Base-by-base conservation (phyloP, 1,140 invertebrate genomes). In the Adoxophyes honmai region DNA sequence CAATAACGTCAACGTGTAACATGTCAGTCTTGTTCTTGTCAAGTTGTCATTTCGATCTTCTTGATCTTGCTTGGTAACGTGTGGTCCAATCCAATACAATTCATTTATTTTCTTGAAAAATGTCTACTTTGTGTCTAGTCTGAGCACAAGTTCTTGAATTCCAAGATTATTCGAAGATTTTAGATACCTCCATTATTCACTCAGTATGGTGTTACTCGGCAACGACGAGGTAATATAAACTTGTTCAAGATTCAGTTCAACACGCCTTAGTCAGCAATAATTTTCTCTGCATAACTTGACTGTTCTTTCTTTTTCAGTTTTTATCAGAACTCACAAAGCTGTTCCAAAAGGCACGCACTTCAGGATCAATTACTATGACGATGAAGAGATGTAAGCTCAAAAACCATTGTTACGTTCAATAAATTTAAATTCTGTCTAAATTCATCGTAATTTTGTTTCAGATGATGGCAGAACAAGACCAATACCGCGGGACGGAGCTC, bases 381-480 rank as follows among this genome's bases (percentile, higher is more conserved):
- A 93, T 94, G 85, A 94, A 94, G 88, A 90, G 92, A 90, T 94
- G 93, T 94, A 91, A 93, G 93, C 90, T 59, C 52, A 14, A 18
- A 14, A 55, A 36, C 8, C 8, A 44, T 44, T 44, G 8, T 55
- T 55, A 28, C 10, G 55, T 52, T 59, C 14, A 18, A 48, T 59
- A 63, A 39, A 13, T 57, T 57, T 57, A 52, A 54, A 39, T 61
- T 52, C 59, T 38, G 58, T 38, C 15, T 8, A 9, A 10, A 21
- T 4, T 15, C 18, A 13, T 52, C 11, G n/a, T 48, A 16, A 11
- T 52, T 38, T 54, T 7, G 35, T 34, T 75, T 36, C 70, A 96
- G 95, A 94, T 91, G 94, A 96, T 92, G 95, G 95, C 37, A 86
- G 91, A 44, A 93, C 92, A 55, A 94, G 93, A 82, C 94, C 95